A percentile compares a stretch with the other conserved stretches of the same genome.
Conservation (phyloP, 23 tunicate species). For the Halocynthia roretzi region DNA sequence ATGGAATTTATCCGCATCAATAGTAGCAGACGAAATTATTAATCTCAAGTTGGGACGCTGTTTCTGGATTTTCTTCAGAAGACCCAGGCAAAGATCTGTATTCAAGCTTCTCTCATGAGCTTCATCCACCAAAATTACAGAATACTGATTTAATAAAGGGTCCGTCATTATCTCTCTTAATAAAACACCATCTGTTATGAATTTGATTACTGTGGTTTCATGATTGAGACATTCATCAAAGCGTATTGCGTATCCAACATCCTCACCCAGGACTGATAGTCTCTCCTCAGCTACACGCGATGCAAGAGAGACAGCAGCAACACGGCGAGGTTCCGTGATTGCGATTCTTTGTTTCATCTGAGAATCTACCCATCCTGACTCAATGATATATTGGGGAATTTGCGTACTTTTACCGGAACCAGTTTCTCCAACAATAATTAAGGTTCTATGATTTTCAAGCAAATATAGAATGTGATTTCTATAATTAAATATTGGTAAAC, state of each 20-base stretch:
- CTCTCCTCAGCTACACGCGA: slow-evolving; percentile 76
- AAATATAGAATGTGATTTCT: slow-evolving; percentile 74
- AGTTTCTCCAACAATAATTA: slow-evolving; percentile 91
- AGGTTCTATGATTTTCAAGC: slow-evolving; percentile 49
- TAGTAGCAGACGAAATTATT: slow-evolving; percentile 85
- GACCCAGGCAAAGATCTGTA: slow-evolving; percentile 83
- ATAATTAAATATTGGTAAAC: slow-evolving; percentile 71
- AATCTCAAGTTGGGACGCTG: slow-evolving; percentile 68
- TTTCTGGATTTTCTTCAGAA: slow-evolving; percentile 85
- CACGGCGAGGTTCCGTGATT: slow-evolving; percentile 74
- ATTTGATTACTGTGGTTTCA: slow-evolving; percentile 49
- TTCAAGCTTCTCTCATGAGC: slow-evolving; percentile 92
- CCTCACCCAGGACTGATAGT: slow-evolving; percentile 38
- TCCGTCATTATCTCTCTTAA: slow-evolving; percentile 90
- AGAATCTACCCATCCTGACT: slow-evolving; percentile 65
- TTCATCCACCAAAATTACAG: slow-evolving; percentile 82
- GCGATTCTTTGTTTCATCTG: slow-evolving; percentile 38
- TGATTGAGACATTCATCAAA: slow-evolving; percentile 63
- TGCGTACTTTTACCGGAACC: slow-evolving; percentile 96
- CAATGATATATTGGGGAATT: slow-evolving; percentile 84
- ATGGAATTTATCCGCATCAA: slow-evolving; percentile 57
- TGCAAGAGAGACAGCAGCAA: slow-evolving; percentile 87
- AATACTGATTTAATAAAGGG: slow-evolving; percentile 64
- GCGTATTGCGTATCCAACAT: slow-evolving; percentile 90
- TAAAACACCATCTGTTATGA: slow-evolving; percentile 87